phyloP scores from a whole-genome alignment of 1,140 invertebrate species.

The Holotrichia oblita region DNA sequence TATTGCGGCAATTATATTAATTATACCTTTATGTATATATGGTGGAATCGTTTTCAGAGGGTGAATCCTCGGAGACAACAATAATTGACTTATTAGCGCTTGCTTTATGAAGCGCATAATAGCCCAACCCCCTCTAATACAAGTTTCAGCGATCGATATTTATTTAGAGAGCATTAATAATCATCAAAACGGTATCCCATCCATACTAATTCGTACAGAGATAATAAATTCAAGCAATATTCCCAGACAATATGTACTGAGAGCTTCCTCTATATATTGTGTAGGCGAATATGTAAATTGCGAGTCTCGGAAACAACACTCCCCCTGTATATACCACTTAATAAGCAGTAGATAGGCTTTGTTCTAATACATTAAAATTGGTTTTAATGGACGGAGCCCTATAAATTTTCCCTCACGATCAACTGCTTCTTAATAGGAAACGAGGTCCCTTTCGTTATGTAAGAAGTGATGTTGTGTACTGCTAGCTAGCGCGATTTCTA shows the following conservation, averaged over 20 bases:
- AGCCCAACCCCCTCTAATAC: neutral
- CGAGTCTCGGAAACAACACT: neutral
- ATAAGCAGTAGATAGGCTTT: constrained; percentile 30
- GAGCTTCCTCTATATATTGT: neutral
- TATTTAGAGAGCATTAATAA: constrained; percentile 32
- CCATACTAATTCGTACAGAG: constrained; percentile 26
- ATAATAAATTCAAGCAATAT: constrained; percentile 31
- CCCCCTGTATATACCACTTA: neutral
- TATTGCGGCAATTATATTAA: constrained; percentile 24
- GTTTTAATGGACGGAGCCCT: constrained; percentile 6
- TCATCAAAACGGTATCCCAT: constrained; percentile 29
- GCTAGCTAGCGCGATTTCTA: too few relatives aligned
- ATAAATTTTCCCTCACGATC: constrained; percentile 28
- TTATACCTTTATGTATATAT: neutral
- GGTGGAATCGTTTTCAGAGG: neutral
- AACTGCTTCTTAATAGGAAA: constrained; percentile 3
- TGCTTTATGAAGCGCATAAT: constrained; percentile 29
- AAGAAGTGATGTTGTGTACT: too few relatives aligned
- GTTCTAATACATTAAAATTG: constrained; percentile 32
- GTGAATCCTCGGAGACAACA: constrained; percentile 22
- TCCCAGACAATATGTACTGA: constrained; percentile 8
- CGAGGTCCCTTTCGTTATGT: neutral
- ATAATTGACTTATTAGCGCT: constrained; percentile 33
- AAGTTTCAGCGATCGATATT: constrained; percentile 14
- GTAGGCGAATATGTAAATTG: constrained; percentile 24